Percentiles rank a stretch among this genome's conserved stretches.
Conservation (phyloP, 2,888 invertebrate genomes). For the Leucozona laternaria region DNA sequence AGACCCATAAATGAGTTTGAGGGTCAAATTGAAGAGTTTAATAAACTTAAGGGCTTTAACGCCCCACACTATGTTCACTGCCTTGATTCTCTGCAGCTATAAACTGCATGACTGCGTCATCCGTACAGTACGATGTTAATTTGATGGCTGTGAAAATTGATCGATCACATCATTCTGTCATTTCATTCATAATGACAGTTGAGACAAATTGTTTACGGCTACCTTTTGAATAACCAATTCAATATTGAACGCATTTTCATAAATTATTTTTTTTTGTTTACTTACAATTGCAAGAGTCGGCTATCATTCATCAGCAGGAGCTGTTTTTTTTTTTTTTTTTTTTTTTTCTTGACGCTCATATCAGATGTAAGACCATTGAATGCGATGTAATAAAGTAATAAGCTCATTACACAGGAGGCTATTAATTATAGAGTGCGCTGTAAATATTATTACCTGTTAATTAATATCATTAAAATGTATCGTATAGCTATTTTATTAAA, state of each 20-base stretch:
- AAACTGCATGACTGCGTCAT: neutral
- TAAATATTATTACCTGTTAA: constrained; percentile 73
- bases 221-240: constrained; percentile 46
- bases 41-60: constrained; percentile 11
- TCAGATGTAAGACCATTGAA: constrained; percentile 57
- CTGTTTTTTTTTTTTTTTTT: neutral
- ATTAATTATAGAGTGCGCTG: constrained; percentile 61
- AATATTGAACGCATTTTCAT: constrained; percentile 40
- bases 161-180: constrained; percentile 50
- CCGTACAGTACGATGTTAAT: neutral
- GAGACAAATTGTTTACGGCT: constrained; percentile 62
- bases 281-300: neutral
- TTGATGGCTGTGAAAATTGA: constrained; percentile 34
- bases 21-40: constrained; percentile 9
- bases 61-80: neutral
- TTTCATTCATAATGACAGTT: constrained; percentile 49
- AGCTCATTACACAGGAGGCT: constrained; percentile 63
- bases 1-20: neutral
- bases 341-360: neutral
- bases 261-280: neutral
- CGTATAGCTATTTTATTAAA: constrained; percentile 45
- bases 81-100: too few species aligned
- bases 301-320: constrained; percentile 30
- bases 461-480: constrained; percentile 66
- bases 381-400: constrained; percentile 66